Percentiles rank a stretch among this genome's conserved stretches.
Conservation (phyloP, 2,113 vertebrate species). For the Gnathonemus longibarbis region DNA sequence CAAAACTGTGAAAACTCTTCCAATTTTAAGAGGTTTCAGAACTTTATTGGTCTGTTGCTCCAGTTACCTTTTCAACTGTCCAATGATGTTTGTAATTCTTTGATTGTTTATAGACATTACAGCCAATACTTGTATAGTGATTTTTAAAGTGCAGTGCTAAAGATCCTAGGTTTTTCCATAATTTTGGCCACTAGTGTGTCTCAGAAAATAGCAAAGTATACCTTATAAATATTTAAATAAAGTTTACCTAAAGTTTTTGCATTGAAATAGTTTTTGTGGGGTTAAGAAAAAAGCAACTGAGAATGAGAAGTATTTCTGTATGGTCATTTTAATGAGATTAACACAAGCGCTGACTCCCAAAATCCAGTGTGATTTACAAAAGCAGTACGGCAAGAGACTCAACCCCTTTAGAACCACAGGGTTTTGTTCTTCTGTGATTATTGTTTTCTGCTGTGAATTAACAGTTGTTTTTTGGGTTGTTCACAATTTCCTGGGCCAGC, state of each 20-base stretch:
- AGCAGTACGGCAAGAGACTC: not conserved
- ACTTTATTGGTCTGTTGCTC: too few relatives aligned
- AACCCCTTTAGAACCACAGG: not conserved
- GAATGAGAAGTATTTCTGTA: not conserved
- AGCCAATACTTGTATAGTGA: not conserved
- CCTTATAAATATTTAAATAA: not conserved
- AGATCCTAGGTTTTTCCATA: not conserved
- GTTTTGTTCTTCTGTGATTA: not conserved
- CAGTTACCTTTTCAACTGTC: not conserved
- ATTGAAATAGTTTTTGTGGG: not conserved
- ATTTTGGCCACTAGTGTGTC: not conserved
- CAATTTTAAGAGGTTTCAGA: not conserved
- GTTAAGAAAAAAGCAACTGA: not conserved
- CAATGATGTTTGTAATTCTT: not conserved
- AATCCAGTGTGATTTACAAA: not conserved
- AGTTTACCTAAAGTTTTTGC: not conserved
- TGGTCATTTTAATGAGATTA: conserved; percentile 8
- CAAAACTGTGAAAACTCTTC: not conserved
- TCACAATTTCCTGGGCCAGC: not conserved
- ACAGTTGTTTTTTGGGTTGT: not conserved
- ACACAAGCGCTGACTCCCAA: not conserved
- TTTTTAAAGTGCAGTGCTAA: not conserved
- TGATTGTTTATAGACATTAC: not conserved
- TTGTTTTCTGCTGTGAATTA: not conserved
- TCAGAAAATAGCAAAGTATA: not conserved